Conservation (phyloP, 2,888 invertebrate species). For the Ormyrus thymus region DNA sequence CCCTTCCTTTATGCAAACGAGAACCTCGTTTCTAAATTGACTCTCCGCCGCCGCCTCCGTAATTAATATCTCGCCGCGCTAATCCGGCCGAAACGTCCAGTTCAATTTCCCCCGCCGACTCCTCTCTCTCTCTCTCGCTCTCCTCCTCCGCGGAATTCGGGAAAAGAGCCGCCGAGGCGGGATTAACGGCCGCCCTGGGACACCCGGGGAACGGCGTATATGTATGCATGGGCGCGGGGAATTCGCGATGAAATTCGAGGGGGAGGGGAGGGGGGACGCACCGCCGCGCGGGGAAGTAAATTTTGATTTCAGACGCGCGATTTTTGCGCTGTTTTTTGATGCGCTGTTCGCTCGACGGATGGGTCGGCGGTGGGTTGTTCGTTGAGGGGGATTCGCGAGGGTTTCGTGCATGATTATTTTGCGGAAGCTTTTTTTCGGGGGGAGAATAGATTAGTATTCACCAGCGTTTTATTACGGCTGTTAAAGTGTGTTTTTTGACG, state of each 20-base stretch:
- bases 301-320: constrained; percentile 34
- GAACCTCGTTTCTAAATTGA: constrained; percentile 68
- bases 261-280: neutral
- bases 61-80: constrained; percentile 65
- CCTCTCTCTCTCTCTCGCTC: constrained; percentile 5
- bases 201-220: neutral
- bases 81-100: constrained; percentile 46
- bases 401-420: neutral
- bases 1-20: constrained; percentile 67
- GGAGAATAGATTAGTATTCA: no score
- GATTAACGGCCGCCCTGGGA: constrained; percentile 66
- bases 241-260: constrained; percentile 33
- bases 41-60: constrained; percentile 56
- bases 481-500: no score
- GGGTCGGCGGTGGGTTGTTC: neutral
- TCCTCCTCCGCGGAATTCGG: constrained; percentile 17
- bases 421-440: neutral
- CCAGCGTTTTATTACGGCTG: no score
- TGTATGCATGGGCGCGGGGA: no score
- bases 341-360: neutral
- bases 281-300: constrained; percentile 15
- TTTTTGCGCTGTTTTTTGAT: neutral
- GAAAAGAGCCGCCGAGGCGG: neutral
- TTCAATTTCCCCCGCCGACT: constrained; percentile 45
- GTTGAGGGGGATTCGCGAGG: neutral